Evolutionary conservation across 1,140 invertebrate species (phyloP).

Genomic region (Cyclargus thomasi): DNA sequence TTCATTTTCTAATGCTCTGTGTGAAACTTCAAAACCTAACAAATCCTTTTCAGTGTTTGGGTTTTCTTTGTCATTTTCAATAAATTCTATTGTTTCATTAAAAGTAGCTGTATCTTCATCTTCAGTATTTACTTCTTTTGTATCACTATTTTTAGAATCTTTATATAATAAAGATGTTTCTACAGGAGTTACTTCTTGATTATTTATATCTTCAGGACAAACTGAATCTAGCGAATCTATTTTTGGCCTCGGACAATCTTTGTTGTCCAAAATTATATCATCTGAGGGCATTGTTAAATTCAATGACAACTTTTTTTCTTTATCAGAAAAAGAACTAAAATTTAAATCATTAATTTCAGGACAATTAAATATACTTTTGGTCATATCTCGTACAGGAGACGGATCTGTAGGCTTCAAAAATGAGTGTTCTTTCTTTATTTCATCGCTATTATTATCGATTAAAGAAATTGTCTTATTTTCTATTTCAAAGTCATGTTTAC

Average conservation of each 20-base stretch:
- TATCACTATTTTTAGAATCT: slow-evolving; percentile 38
- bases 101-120: slow-evolving; percentile 70
- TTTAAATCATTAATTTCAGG: slow-evolving; percentile 3
- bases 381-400: neutral
- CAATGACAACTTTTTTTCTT: neutral
- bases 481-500: neutral
- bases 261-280: neutral
- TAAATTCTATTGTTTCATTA: slow-evolving; percentile 46
- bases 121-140: slow-evolving; percentile 53
- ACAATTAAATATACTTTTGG: slow-evolving; percentile 7
- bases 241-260: neutral
- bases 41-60: slow-evolving; percentile 36
- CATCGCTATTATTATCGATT: neutral
- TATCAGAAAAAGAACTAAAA: neutral
- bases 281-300: neutral
- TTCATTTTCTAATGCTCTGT: slow-evolving; percentile 36
- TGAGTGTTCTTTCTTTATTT: neutral
- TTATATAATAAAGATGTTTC: slow-evolving; percentile 44
- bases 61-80: slow-evolving; percentile 22
- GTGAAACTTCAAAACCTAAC: slow-evolving; percentile 44
- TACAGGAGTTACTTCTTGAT: slow-evolving; percentile 29
- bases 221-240: slow-evolving; percentile 4
- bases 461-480: neutral
- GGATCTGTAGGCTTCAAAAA: neutral
- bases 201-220: slow-evolving; percentile 20